phyloP scores from a whole-genome alignment of 2,888 invertebrate species.

The Megamerina dolium region DNA sequence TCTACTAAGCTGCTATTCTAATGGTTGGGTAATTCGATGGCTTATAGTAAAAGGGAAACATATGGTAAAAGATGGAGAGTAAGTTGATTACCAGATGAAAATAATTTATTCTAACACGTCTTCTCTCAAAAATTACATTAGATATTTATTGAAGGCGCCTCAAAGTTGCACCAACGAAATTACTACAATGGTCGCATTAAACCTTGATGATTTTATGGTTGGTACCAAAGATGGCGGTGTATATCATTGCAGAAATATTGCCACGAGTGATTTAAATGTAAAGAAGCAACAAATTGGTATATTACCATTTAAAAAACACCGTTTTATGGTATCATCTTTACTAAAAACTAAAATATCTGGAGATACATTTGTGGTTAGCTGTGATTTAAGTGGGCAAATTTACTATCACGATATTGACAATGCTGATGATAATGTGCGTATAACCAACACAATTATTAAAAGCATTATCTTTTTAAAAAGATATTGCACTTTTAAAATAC shows the following conservation, averaged over 20 bases:
- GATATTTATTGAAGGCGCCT: conserved; percentile 15
- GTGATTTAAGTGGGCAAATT: conserved; percentile 46
- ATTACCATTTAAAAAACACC: conserved; percentile 34
- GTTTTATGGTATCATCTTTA: conserved; percentile 39
- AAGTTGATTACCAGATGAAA: conserved; percentile 9
- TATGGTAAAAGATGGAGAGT: conserved; percentile 18
- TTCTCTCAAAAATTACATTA: conserved; percentile 8
- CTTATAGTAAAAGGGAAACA: conserved; percentile 28
- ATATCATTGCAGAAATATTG: conserved; percentile 32
- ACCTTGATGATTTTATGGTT: conserved; percentile 36
- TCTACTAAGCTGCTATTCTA: conserved; percentile 39
- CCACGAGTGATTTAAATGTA: conserved; percentile 14
- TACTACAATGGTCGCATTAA: conserved; percentile 33
- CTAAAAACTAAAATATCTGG: conserved; percentile 29
- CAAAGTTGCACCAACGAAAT: conserved; percentile 23
- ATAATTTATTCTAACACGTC: background rate
- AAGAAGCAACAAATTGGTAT: conserved; percentile 29
- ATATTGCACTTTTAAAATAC: too few relatives aligned
- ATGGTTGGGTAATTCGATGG: conserved; percentile 43
- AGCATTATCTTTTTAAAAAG: too few relatives aligned
- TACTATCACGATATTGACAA: conserved; percentile 39
- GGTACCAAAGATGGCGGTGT: conserved; percentile 44
- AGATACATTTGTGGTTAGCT: conserved; percentile 37
- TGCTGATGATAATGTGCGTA: conserved; percentile 33
- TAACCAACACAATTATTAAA: too few relatives aligned